These are phyloP conservation scores for Pygmarrhopalites habei DNA, from an alignment of 1,140 invertebrate species.

Conservation along the genomic window DNA sequence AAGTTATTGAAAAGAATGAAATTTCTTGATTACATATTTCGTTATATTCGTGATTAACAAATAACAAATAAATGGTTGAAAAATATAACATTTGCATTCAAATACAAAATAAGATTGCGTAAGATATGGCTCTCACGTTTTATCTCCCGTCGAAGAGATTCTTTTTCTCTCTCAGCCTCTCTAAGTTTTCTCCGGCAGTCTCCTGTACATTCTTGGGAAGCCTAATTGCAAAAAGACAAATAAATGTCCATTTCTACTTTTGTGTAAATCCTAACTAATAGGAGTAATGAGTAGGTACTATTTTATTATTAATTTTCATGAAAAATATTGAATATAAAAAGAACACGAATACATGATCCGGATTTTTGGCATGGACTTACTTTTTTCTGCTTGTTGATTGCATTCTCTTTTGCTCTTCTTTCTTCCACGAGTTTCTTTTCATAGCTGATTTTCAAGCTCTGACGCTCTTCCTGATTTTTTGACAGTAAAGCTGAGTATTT, in stretches of 20 bases:
- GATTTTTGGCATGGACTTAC: no score
- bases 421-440: constrained; percentile 37
- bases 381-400: constrained; percentile 38
- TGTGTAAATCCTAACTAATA: no score
- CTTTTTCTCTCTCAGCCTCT: constrained; percentile 35
- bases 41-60: neutral
- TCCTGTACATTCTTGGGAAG: constrained; percentile 36
- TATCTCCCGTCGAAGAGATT: constrained; percentile 30
- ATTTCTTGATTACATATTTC: neutral
- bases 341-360: no score
- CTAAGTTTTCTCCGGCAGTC: constrained; percentile 35
- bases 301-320: neutral
- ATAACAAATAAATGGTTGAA: no score
- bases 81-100: no score
- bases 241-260: no score
- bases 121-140: no score
- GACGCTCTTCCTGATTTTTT: constrained; percentile 36
- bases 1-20: no score
- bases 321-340: neutral
- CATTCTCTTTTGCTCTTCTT: constrained; percentile 33
- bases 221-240: constrained; percentile 14
- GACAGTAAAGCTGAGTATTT: constrained; percentile 39
- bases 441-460: no score
- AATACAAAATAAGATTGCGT: no score
- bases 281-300: neutral